phyloP scores from a whole-genome alignment of 2,113 vertebrate genomes.

The Speoplatyrhinus poulsoni region DNA sequence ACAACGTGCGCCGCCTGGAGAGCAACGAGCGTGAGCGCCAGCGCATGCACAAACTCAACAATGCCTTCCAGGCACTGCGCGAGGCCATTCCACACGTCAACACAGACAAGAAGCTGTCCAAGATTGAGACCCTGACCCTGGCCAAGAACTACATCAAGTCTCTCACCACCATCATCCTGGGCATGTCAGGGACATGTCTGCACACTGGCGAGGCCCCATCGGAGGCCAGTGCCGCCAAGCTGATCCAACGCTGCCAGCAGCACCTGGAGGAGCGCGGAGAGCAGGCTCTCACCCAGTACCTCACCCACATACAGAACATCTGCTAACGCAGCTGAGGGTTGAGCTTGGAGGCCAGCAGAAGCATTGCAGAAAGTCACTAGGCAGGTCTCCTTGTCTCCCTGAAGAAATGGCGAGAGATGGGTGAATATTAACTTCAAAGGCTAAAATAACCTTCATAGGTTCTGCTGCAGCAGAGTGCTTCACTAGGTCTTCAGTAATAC shows the following conservation, averaged over 20 bases:
- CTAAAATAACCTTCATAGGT: neutral
- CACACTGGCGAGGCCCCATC: conserved; percentile 69
- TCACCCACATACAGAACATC: conserved; percentile 82
- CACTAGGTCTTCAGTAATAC: conserved; percentile 8
- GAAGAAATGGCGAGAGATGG: too few species aligned
- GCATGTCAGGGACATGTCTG: conserved; percentile 86
- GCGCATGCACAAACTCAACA: conserved; percentile 99
- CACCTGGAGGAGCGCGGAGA: conserved; percentile 78
- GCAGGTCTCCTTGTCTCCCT: neutral
- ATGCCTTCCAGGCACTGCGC: conserved; percentile 92
- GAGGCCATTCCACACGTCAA: conserved; percentile 95
- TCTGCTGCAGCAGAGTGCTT: conserved; percentile 16
- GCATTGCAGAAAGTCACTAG: neutral
- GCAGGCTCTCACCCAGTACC: conserved; percentile 82
- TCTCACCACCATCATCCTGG: conserved; percentile 90
- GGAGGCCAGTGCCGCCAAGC: conserved; percentile 69
- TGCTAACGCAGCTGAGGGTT: conserved; percentile 75
- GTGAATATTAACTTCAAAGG: neutral
- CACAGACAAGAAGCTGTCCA: conserved; percentile 94
- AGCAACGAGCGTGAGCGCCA: conserved; percentile 96
- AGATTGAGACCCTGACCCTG: conserved; percentile 96
- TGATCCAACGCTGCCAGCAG: conserved; percentile 88
- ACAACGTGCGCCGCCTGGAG: conserved; percentile 88
- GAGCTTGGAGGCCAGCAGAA: neutral
- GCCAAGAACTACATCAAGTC: conserved; percentile 98